phyloP scores from a whole-genome alignment of 1,140 invertebrate species.

The Varroa destructor region DNA sequence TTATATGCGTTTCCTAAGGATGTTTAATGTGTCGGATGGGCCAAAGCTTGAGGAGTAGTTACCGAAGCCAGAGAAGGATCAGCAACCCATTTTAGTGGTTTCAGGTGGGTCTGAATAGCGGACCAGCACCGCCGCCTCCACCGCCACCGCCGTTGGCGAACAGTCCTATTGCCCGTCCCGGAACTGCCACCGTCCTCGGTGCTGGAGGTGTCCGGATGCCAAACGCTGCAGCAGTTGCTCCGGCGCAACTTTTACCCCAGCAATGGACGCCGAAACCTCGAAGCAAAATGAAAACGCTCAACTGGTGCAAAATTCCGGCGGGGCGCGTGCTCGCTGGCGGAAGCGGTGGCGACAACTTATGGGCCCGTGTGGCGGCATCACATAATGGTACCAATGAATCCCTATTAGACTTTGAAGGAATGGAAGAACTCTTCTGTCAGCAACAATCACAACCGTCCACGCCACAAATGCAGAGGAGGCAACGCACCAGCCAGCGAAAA shows the following conservation, averaged over 20 bases:
- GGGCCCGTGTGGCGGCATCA: constrained; percentile 70
- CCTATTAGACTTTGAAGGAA: constrained; percentile 71
- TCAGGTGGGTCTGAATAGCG: background rate
- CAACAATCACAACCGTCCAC: constrained; percentile 44
- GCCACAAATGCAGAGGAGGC: constrained; percentile 30
- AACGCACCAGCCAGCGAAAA: constrained; percentile 2
- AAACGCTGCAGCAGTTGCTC: constrained; percentile 28
- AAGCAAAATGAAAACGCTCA: constrained; percentile 85
- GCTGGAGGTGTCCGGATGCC: constrained; percentile 32
- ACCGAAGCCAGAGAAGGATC: too few species aligned
- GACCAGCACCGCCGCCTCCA: background rate
- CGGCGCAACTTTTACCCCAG: constrained; percentile 32
- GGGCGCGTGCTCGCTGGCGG: constrained; percentile 38
- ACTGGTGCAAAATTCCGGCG: constrained; percentile 83
- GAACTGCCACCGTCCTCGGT: constrained; percentile 22
- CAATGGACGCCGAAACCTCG: constrained; percentile 55
- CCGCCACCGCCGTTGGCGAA: constrained; percentile 33
- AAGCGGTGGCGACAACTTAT: constrained; percentile 64
- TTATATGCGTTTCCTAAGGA: too few species aligned
- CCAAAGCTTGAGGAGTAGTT: too few species aligned
- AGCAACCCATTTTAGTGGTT: too few species aligned
- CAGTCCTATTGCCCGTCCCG: background rate
- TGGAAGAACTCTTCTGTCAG: constrained; percentile 81
- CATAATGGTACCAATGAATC: constrained; percentile 62
- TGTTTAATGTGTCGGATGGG: too few species aligned